A percentile compares a stretch with the other conserved stretches of the same genome.
These are phyloP conservation scores for Lasioglossum baleicum DNA, from an alignment of 1,140 invertebrate species.

Conservation along the genomic window DNA sequence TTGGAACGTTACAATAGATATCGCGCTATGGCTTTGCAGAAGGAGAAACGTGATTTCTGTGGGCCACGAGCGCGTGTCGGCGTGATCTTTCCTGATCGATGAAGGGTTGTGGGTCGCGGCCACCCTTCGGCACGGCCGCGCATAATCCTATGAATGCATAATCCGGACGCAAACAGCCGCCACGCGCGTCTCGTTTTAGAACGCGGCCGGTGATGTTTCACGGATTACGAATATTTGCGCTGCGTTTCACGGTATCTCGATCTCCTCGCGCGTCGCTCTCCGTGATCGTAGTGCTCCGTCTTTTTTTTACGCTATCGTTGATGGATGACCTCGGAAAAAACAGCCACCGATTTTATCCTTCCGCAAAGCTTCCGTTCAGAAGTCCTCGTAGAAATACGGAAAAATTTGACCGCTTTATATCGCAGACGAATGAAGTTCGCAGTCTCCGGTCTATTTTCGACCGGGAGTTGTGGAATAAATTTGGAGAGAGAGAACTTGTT, in stretches of 20 bases:
- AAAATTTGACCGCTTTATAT: too few relatives aligned
- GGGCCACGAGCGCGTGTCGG: not conserved
- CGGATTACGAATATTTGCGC: conserved; percentile 74
- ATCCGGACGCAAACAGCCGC: conserved; percentile 76
- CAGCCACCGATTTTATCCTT: not conserved
- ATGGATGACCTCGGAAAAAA: conserved; percentile 47
- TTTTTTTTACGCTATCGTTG: conserved; percentile 24
- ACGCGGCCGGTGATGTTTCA: conserved; percentile 76
- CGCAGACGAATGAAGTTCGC: too few relatives aligned
- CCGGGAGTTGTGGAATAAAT: too few relatives aligned
- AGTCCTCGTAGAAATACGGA: too few relatives aligned
- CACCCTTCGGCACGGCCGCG: conserved; percentile 61
- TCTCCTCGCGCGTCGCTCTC: not conserved
- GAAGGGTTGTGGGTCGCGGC: conserved; percentile 67
- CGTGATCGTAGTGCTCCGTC: conserved; percentile 11
- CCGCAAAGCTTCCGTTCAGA: too few relatives aligned
- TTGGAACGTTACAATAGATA: too few relatives aligned
- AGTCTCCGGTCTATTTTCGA: too few relatives aligned
- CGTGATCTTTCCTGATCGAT: conserved; percentile 21
- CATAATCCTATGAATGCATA: conserved; percentile 78
- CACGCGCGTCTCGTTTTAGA: conserved; percentile 74
- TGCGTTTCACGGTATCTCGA: conserved; percentile 69
- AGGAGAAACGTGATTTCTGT: not conserved
- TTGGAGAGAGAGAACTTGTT: too few relatives aligned
- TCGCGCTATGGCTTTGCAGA: too few relatives aligned